These are phyloP conservation scores for Tetragonula clypearis DNA, from an alignment of 1,140 invertebrate species.

Conservation along the genomic window DNA sequence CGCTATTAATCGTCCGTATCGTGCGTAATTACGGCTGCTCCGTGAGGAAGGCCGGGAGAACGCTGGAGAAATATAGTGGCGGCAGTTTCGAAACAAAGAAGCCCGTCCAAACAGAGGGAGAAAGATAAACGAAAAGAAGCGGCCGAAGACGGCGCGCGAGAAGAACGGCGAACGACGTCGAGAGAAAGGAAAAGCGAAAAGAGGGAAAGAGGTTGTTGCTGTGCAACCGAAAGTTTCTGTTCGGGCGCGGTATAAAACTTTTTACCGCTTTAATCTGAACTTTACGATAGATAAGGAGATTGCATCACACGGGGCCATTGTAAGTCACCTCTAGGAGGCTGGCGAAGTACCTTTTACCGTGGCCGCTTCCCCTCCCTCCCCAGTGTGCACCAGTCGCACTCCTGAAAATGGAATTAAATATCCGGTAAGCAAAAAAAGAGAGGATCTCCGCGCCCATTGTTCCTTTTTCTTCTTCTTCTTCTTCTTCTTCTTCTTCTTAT, in stretches of 20 bases:
- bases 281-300: constrained; percentile 64
- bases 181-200: neutral
- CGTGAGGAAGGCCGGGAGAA: neutral
- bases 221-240: constrained; percentile 38
- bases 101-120: no score
- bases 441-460: neutral
- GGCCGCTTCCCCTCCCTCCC: constrained; percentile 25
- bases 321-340: constrained; percentile 45
- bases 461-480: neutral
- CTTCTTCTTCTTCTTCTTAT: neutral
- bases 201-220: constrained; percentile 23
- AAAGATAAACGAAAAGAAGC: neutral
- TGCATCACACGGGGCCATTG: constrained; percentile 60
- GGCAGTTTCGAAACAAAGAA: constrained; percentile 8
- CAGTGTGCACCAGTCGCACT: constrained; percentile 1
- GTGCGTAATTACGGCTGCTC: constrained; percentile 43
- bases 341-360: constrained; percentile 45
- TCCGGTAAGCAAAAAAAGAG: neutral
- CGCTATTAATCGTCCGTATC: constrained; percentile 33
- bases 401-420: constrained; percentile 52
- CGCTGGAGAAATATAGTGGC: constrained; percentile 13
- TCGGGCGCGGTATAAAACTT: constrained; percentile 35
- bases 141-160: neutral
- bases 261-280: constrained; percentile 64
- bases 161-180: no score